Base-by-base conservation (phyloP, 2,113 vertebrate genomes). In the Platichthys flesus region DNA sequence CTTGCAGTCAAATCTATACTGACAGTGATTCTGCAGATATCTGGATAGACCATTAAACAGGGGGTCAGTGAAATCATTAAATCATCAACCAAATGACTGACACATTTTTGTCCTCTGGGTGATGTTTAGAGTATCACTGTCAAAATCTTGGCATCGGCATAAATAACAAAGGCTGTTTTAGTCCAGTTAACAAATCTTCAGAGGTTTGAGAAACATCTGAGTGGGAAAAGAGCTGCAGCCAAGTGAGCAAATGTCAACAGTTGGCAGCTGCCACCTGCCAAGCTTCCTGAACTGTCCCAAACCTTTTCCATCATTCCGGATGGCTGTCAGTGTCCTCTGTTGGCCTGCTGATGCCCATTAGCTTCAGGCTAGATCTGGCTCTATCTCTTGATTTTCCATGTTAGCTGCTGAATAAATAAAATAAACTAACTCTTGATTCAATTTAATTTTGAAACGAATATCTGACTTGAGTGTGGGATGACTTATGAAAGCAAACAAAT, bases 271-370 rank as follows among this genome's bases (percentile, higher is more conserved):
- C 35, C 1, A 1, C 59, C 62, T 31, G 21, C 3, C 49, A 35
- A 64, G 31, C 57, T 54, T 26, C 63, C 64, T 61, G 37, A 71
- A 67, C 74, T 74, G 31, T 67, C 51, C 37, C 62, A 24, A 35
- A 63, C 37, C 64, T 35, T 8, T 56, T 26, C 49, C 59, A 71
- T 51, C 15, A 81, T 60, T 60, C 69, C 70, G 3, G 5, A 42
- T 24, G 15, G 51, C 58, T 61, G 45, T 10, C 71, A 42, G 54
- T 13, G 23, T 69, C 47, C 45, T 67, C 28, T n/a, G 65, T 61
- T 64, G 16, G n/a, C 40, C 45, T 59, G n/a, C 54, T 60, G 31
- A 37, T 15, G 45, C n/a, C 31, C 56, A 12, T 35, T 52, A 40
- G 31, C 67, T 76, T 60, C 55, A 60, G 52, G 16, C 16, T 49